Conservation (phyloP, 1,140 invertebrate genomes). For the Anoplophora glabripennis region DNA sequence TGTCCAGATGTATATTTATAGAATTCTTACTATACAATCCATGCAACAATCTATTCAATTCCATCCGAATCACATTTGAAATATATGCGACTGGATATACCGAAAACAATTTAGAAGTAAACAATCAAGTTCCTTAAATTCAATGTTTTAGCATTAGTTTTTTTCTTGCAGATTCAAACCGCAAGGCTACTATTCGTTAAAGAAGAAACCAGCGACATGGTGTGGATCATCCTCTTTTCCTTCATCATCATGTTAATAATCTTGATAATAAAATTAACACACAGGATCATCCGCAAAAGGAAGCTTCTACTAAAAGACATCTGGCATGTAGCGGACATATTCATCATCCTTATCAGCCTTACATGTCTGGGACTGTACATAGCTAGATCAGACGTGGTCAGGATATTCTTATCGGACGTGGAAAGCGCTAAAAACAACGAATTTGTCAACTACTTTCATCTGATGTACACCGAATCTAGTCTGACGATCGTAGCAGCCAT, state of each 20-base stretch:
- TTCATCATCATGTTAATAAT: constrained; percentile 1
- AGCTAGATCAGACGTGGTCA: constrained; percentile 9
- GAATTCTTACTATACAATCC: constrained; percentile 34
- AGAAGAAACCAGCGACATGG: constrained; percentile 5
- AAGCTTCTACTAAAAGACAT: constrained; percentile 9
- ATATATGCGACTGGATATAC: constrained; percentile 26
- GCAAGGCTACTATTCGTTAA: constrained; percentile 14
- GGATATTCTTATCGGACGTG: constrained; percentile 17
- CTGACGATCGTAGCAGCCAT: constrained; percentile 23
- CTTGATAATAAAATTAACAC: not conserved
- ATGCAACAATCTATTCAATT: constrained; percentile 33
- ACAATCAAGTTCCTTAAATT: too few species aligned
- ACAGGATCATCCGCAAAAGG: not conserved
- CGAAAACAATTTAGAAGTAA: not conserved
- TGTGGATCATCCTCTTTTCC: not conserved
- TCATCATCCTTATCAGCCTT: constrained; percentile 24
- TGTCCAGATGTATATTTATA: constrained; percentile 28
- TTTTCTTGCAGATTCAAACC: constrained; percentile 5
- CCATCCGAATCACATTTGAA: constrained; percentile 26
- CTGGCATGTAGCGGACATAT: constrained; percentile 20
- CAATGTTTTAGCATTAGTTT: not conserved
- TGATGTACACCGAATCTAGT: constrained; percentile 24
- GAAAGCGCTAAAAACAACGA: constrained; percentile 30
- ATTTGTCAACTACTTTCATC: constrained; percentile 34
- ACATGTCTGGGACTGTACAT: constrained; percentile 14